Evolutionary conservation across 2,797 vertebrate species (phyloP), one percentile per base, ranked within the genome.

Genomic region (Crotalus adamanteus): DNA sequence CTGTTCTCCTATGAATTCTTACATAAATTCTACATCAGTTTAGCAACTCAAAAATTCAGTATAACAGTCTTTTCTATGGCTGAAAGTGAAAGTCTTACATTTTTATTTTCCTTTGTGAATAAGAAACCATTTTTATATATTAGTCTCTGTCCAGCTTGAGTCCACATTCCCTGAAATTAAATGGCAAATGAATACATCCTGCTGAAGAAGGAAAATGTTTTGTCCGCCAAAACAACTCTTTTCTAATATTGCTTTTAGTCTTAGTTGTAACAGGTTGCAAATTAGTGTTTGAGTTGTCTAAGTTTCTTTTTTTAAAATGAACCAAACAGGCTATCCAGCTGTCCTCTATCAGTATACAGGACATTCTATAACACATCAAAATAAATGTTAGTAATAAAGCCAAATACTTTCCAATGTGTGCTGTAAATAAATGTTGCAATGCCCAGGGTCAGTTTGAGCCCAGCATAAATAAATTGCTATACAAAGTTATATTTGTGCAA

Each of bases 391-490:
- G 1, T 95, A 92, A 90, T 11, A 95, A 90, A 20, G 5, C 90
- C 93, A 11, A 1, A 18, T 59, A 25, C 86, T 94, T 83, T 88
- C 28, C 0, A 1, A 91, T 78, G 91, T 6, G 8, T 73, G 69
- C 31, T 93, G 87, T 47, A 96, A 96, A 96, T 83, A 90, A 91
- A 94, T 83, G 90, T 87, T 94, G 95, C 94, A 94, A 88, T 92
- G 92, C 91, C 95, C 95, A 91, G 89, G 95, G 91, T 87, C 95
- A 94, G 88, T 93, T 83, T 94, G 94, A 88, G 69, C 95, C 89
- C 57, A 89, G 61, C 91, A 83, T 93, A 93, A 95, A 96, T 89
- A 86, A 86, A 55, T 37, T 37, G 37, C 37, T 37, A 37, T 95
- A 93, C 92, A 95, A 88, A 95, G 95, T 93, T 94, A 92, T 91